Evolutionary conservation across 2,888 invertebrate species (phyloP).

Genomic region (Azorinus chamasolen): DNA sequence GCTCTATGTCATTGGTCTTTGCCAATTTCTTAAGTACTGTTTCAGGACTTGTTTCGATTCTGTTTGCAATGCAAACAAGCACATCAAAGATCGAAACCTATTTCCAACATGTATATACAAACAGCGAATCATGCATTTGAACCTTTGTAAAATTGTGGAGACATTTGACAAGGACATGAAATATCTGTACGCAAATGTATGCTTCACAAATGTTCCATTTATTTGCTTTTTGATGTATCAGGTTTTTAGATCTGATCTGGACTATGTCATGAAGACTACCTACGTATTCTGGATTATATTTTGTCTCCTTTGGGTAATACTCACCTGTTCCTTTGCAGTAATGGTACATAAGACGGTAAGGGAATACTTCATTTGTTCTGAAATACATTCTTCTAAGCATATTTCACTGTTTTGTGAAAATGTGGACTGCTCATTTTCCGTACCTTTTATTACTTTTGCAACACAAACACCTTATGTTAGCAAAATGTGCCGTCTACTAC

Average conservation of each 20-base stretch:
- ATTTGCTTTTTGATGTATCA: constrained; percentile 33
- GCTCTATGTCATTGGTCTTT: not conserved
- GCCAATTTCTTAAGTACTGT: not conserved
- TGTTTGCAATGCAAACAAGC: not conserved
- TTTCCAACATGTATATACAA: constrained; percentile 20
- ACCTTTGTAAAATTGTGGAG: constrained; percentile 23
- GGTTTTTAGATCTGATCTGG: not conserved
- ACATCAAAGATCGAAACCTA: not conserved
- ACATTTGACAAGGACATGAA: constrained; percentile 34
- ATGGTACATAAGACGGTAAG: no score
- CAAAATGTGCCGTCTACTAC: no score
- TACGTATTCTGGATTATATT: constrained; percentile 16
- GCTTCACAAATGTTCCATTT: constrained; percentile 12
- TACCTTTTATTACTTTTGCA: no score
- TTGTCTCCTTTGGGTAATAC: not conserved
- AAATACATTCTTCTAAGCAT: no score
- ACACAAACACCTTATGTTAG: no score
- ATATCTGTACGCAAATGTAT: constrained; percentile 23
- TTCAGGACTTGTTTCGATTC: constrained; percentile 11
- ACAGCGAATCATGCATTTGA: constrained; percentile 21
- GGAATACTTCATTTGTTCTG: no score
- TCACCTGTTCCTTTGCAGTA: not conserved
- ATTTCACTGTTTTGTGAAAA: no score
- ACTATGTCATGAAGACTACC: not conserved
- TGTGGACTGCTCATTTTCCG: no score